phyloP scores from a whole-genome alignment of 2,888 invertebrate species.

The Mechanitis messenoides region DNA sequence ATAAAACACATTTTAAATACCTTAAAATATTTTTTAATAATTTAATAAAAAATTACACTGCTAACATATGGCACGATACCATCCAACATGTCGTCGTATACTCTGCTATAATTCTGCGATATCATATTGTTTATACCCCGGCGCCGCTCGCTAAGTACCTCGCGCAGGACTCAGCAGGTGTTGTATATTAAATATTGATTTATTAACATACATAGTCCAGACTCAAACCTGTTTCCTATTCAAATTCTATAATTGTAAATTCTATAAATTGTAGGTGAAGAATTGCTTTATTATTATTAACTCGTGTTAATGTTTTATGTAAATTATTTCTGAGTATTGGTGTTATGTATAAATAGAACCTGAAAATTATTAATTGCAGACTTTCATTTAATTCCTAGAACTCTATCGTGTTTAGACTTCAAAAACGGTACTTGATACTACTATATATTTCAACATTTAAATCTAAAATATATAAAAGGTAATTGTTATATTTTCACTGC shows the following conservation, averaged over 20 bases:
- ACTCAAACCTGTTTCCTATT: not conserved
- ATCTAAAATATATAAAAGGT: too few relatives aligned
- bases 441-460: too few relatives aligned
- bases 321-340: too few relatives aligned
- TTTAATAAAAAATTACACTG: constrained; percentile 4
- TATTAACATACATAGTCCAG: not conserved
- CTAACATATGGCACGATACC: constrained; percentile 28
- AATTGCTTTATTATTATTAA: not conserved
- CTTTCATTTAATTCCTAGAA: too few relatives aligned
- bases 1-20: too few relatives aligned
- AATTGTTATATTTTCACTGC: too few relatives aligned
- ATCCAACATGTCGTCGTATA: constrained; percentile 38
- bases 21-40: not conserved
- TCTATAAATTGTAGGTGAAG: not conserved
- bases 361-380: too few relatives aligned
- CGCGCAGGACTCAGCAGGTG: constrained; percentile 23
- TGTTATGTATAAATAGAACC: too few relatives aligned
- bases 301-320: not conserved
- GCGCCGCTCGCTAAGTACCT: constrained; percentile 29
- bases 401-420: too few relatives aligned
- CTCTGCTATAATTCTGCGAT: constrained; percentile 47
- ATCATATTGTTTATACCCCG: constrained; percentile 35
- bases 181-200: constrained; percentile 5
- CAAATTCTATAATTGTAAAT: constrained; percentile 2
- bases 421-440: too few relatives aligned